Conservation (phyloP, 2,888 invertebrate genomes). For the Caradrina clavipalpis region DNA sequence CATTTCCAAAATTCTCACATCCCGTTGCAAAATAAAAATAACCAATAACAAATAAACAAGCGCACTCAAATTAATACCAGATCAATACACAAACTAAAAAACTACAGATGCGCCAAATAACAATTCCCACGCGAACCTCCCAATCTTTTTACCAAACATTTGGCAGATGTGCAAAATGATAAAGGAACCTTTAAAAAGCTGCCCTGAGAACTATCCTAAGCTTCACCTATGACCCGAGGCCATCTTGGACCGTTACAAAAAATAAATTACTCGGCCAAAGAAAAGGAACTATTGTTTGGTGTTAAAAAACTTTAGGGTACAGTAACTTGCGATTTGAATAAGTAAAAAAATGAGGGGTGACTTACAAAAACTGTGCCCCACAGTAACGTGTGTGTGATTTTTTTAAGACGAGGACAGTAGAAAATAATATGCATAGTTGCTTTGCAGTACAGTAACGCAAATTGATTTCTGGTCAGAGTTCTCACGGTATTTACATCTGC, state of each 20-base stretch:
- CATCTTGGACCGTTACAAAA: slow-evolving; percentile 85
- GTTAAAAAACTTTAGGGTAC: slow-evolving; percentile 84
- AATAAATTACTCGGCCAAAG: slow-evolving; percentile 82
- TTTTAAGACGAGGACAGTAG: slow-evolving; percentile 83
- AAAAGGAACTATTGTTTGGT: slow-evolving; percentile 85
- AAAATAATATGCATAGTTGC: slow-evolving; percentile 81
- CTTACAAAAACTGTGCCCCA: slow-evolving; percentile 79
- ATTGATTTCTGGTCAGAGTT: slow-evolving; percentile 84
- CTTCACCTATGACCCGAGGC: slow-evolving; percentile 90
- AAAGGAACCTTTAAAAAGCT: slow-evolving; percentile 81
- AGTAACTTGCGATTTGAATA: slow-evolving; percentile 88
- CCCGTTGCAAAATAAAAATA: slow-evolving; percentile 4
- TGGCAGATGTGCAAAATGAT: slow-evolving; percentile 84
- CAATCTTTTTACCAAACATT: slow-evolving; percentile 70
- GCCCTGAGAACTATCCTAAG: slow-evolving; percentile 84
- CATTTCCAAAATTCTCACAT: neutral
- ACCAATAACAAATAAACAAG: slow-evolving; percentile 29
- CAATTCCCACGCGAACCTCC: slow-evolving; percentile 72
- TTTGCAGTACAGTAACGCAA: slow-evolving; percentile 66
- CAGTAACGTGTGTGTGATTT: slow-evolving; percentile 77
- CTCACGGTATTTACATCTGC: slow-evolving; percentile 77
- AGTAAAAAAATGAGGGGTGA: slow-evolving; percentile 84
- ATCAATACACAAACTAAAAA: slow-evolving; percentile 47
- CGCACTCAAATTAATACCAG: slow-evolving; percentile 43
- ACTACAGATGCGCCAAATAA: slow-evolving; percentile 54